Base-by-base conservation (phyloP, 2,113 vertebrate species). In the Cricetomys ansorgei region DNA sequence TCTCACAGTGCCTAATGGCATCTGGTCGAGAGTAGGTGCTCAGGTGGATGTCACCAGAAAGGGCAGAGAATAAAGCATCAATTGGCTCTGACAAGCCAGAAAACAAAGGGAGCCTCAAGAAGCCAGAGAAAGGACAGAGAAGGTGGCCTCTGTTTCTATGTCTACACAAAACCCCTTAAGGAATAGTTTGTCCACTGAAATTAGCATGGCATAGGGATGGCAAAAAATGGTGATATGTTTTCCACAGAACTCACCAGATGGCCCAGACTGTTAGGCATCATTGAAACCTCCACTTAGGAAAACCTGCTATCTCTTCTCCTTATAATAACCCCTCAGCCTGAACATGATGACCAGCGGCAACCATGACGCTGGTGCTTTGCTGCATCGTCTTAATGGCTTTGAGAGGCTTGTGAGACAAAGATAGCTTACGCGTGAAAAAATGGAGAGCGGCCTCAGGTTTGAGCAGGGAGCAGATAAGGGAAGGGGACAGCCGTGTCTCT, bases 241-340 rank as follows among this genome's bases (percentile, higher is more conserved):
- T 93, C 90, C 4, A 4, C 53, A 84, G 94, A 93, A 70, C 87
- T 93, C 91, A 90, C 94, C 97, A 96, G 75, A 96, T 92, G 96
- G 92, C 55, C 76, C 86, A 64, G 43, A 85, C 34, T 53, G 43
- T 69, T 93, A 95, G 92, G 85, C 88, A 89, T 93, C 57, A 85
- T 94, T 97, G 89, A 93, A 93, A 88, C 85, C 64, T 59, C 75
- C 94, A 84, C 96, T 92, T 70, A 79, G 92, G 91, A 97, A 92
- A 97, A 94, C 69, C 85, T 96, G 95, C 89, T 76, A 77, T 87
- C 77, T 79, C 48, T 62, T 57, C 88, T 65, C 93, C 59, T 95
- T 53, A 15, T 88, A 87, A 94, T 88, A 89, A 76, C n/a, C 64
- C 34, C 16, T n/a, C 95, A 88, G 65, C 81, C 77, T n/a, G 45